Evolutionary conservation across 2,113 vertebrate genomes (phyloP).

Genomic region (Hipposideros armiger): DNA sequence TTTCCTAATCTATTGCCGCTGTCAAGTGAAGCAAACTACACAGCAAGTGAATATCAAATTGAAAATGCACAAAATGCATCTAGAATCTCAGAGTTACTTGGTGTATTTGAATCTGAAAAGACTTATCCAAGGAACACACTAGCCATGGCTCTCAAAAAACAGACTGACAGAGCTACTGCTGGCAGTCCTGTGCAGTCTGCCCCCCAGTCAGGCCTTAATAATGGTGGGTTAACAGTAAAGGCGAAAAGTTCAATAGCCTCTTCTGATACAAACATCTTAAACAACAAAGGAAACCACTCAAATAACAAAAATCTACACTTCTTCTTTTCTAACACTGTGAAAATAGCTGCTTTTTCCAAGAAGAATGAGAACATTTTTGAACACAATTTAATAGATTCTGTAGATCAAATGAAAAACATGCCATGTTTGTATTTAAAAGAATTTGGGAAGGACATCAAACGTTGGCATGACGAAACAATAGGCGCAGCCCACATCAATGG

Average conservation of each 20-base stretch:
- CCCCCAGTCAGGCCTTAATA: conserved; percentile 10
- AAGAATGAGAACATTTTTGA: conserved; percentile 70
- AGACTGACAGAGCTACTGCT: conserved; percentile 69
- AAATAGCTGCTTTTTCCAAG: conserved; percentile 76
- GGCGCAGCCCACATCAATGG: not conserved
- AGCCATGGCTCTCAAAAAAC: conserved; percentile 53
- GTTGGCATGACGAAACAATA: conserved; percentile 57
- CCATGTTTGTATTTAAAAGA: conserved; percentile 74
- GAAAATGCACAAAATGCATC: conserved; percentile 68
- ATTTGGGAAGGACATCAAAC: conserved; percentile 49
- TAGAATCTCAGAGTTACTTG: conserved; percentile 80
- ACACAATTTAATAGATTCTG: conserved; percentile 64
- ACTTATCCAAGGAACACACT: conserved; percentile 58
- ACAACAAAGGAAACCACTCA: conserved; percentile 70
- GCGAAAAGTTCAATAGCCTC: conserved; percentile 46
- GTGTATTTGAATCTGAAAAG: conserved; percentile 75
- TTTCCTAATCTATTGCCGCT: conserved; percentile 52
- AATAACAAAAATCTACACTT: conserved; percentile 74
- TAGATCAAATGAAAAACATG: conserved; percentile 66
- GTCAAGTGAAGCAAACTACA: conserved; percentile 57
- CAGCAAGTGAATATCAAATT: conserved; percentile 55
- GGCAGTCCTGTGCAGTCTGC: conserved; percentile 71
- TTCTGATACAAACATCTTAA: conserved; percentile 59
- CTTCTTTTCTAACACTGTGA: conserved; percentile 78
- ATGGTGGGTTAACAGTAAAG: conserved; percentile 40